Base-by-base conservation (phyloP, 1,140 invertebrate species). In the Yoshiicerus persimilis region DNA sequence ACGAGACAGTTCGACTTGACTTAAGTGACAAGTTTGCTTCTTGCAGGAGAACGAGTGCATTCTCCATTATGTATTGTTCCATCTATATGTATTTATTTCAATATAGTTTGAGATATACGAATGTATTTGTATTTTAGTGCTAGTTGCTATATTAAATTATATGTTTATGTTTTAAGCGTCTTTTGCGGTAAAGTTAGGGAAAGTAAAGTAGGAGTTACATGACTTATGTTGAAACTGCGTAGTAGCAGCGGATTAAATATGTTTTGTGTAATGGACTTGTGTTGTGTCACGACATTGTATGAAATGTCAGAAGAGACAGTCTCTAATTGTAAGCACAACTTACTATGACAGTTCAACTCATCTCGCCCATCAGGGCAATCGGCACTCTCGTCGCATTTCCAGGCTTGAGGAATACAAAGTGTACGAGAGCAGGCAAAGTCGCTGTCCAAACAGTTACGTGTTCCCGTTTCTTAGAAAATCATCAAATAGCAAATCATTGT, bases 321-420 rank as follows among this genome's bases (percentile, higher is more conserved):
- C 75, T 80, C 75, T 80, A 80, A 80, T 80, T 80, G 75, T 80
- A 80, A 38, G 75, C 75, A 36, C 75, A 80, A 80, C 88, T 88
- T 88, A 88, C 88, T 88, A 23, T 62, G 90, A 91, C 95, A 96
- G 84, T 94, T 93, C 1, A 92, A 91, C 89, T 96, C 96, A 90
- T 96, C 96, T 80, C 94, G 94, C 32, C 94, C 94, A 4, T 93
- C 93, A 0, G 92, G 92, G 90, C 96, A 96, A 90, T 96, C 95
- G 56, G 93, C 93, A 1, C 93, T 93, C 16, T 95, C 94, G 90
- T 96, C 95, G 91, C 96, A 96, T n/a, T 94, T 92, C 94, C 95
- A 95, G 34, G 94, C 93, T 20, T 93, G 91, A 0, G 94, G 94
- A 36, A 96, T 93, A 90, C 95, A 96, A 6, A 94, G 92, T 0